phyloP scores from a whole-genome alignment of 2,113 vertebrate species.

The Crotalus viridis region DNA sequence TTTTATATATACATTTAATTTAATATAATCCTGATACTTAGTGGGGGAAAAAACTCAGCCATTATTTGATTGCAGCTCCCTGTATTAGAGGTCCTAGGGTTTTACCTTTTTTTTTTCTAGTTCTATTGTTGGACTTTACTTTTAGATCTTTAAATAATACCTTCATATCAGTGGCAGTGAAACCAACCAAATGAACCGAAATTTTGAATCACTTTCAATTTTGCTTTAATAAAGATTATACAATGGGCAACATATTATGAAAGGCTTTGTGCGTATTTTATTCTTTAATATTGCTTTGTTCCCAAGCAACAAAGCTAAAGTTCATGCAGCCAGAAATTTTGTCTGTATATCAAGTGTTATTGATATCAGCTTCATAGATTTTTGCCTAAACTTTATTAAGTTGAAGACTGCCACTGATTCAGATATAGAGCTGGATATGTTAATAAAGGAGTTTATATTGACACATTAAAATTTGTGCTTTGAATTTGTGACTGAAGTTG shows the following conservation, averaged over 20 bases:
- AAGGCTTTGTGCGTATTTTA: not conserved
- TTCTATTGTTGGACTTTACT: not conserved
- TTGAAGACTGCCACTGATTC: not conserved
- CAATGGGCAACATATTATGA: slow-evolving; percentile 4
- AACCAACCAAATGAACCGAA: slow-evolving; percentile 6
- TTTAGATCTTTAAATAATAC: slow-evolving; percentile 33
- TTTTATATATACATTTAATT: not conserved
- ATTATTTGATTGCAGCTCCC: not conserved
- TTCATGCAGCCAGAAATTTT: not conserved
- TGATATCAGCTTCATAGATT: slow-evolving; percentile 8
- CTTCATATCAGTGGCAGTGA: slow-evolving; percentile 1
- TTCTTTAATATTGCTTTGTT: slow-evolving; percentile 9
- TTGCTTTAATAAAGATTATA: slow-evolving; percentile 27
- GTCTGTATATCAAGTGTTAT: slow-evolving; percentile 24
- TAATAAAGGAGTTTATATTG: slow-evolving; percentile 25
- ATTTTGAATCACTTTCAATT: not conserved
- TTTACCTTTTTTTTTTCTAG: not conserved
- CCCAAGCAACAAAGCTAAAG: not conserved
- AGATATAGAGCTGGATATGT: not conserved
- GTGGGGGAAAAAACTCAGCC: not conserved
- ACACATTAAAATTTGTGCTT: slow-evolving; percentile 28
- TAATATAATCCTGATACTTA: not conserved
- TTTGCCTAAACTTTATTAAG: slow-evolving; percentile 31
- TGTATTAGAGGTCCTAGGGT: not conserved
- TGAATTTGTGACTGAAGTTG: slow-evolving; percentile 12